Evolutionary conservation across 2,797 vertebrate genomes (phyloP), one percentile per base, ranked within the genome.

Genomic region (Galagoides demidoff): DNA sequence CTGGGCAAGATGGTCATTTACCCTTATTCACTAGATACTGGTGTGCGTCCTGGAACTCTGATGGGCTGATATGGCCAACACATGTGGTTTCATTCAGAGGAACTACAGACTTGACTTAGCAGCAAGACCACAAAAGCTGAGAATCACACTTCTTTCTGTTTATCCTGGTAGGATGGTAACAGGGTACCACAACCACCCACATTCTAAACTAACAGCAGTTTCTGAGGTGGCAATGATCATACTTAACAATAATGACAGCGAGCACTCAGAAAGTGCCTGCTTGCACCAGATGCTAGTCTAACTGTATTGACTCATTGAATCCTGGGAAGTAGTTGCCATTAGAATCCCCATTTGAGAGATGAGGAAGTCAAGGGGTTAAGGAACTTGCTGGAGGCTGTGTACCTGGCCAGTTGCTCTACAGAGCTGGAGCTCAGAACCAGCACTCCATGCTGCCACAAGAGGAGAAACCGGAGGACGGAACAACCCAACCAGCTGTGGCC

Each of bases 151-250:
- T 37, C 34, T 85, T 63, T 85, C 43, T 16, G 19, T n/a, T 84
- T 79, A 64, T 81, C 43, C 71, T 91, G 43, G 79, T 25, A 70
- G 31, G 68, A 63, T 22, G 83, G 81, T 22, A 55, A 8, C 61
- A 1, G 37, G 57, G 74, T 20, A 61, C 57, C 49, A 22, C 1
- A 22, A 37, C 14, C 39, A 68, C 34, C 6, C 19, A 70, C 37
- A 43, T 22, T 34, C 55, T 77, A 9, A 74, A 25, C 11, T 37
- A 52, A 45, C 2, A 55, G 70, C 37, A 74, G 37, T 45, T 85
- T 1, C 0, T 3, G 71, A 27, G 77, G 70, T 0, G 3, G 27
- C 84, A 73, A 4, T 7, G 9, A 20, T 13, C 9, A 23, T 1
- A 68, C 29, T 45, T n/a, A 81, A 81, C 43, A 87, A 52, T 19